These are phyloP conservation scores for Buphagus erythrorhynchus DNA, from an alignment of 2,797 vertebrate species.

Conservation along the genomic window DNA sequence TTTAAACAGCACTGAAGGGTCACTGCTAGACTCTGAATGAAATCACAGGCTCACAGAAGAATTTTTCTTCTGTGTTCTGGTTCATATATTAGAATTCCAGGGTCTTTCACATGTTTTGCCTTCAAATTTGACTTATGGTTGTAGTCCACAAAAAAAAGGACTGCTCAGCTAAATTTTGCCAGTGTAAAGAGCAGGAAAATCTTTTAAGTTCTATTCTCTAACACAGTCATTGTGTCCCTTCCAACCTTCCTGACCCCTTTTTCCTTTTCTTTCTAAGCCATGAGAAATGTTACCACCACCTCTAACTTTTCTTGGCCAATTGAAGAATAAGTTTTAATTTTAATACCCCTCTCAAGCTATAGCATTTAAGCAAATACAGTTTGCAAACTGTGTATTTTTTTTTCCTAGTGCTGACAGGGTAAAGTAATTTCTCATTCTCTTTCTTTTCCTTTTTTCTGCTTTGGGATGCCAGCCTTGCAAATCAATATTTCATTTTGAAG, in stretches of 20 bases:
- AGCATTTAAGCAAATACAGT: conserved; percentile 2
- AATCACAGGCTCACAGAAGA: background rate
- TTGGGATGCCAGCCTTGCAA: conserved; percentile 71
- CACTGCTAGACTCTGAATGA: background rate
- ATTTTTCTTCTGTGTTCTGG: conserved; percentile 1
- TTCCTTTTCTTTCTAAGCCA: background rate
- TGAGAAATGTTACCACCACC: background rate
- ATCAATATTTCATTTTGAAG: conserved; percentile 95
- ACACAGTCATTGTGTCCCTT: accelerated
- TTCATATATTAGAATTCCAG: background rate
- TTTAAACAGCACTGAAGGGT: background rate
- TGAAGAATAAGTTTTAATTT: conserved; percentile 1
- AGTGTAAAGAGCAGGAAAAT: background rate
- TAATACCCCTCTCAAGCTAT: background rate
- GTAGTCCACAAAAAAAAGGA: background rate
- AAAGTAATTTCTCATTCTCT: conserved; percentile 37
- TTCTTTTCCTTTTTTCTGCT: conserved; percentile 27
- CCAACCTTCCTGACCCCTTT: background rate
- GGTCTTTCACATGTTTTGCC: background rate
- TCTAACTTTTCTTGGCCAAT: background rate
- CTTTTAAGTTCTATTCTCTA: background rate
- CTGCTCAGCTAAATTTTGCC: conserved; percentile 18
- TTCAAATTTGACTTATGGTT: background rate
- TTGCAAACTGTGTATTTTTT: background rate
- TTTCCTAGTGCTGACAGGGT: background rate